A percentile compares a stretch with the other conserved stretches of the same genome.
phyloP scores from a whole-genome alignment of 2,797 vertebrate genomes.

The Sebastes vulpes region DNA sequence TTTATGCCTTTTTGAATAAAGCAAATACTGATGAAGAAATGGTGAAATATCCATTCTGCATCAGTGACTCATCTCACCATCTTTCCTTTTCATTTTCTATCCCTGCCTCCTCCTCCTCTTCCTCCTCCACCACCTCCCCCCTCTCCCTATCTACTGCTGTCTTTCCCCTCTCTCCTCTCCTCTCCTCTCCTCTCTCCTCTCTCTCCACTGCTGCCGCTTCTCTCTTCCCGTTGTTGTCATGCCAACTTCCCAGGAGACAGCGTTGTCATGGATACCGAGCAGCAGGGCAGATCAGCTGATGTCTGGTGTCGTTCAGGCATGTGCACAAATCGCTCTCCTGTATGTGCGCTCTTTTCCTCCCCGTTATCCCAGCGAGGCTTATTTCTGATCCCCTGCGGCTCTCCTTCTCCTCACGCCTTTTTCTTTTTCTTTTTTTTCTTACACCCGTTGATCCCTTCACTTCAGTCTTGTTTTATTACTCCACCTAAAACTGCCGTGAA shows the following conservation, averaged over 20 bases:
- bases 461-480: not conserved
- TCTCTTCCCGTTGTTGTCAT: conserved; percentile 80
- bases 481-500: not conserved
- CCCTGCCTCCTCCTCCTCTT: conserved; percentile 10
- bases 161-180: conserved; percentile 4
- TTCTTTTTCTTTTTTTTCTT: not conserved
- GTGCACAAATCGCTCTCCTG: conserved; percentile 70
- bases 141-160: conserved; percentile 34
- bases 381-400: conserved; percentile 26
- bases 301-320: conserved; percentile 86
- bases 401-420: not conserved
- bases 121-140: not conserved
- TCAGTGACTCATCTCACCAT: conserved; percentile 13
- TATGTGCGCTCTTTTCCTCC: conserved; percentile 44
- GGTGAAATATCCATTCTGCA: not conserved
- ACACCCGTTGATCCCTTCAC: not conserved
- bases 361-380: conserved; percentile 5
- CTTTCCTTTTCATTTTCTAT: conserved; percentile 16
- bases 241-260: conserved; percentile 89
- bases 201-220: conserved; percentile 29
- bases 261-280: conserved; percentile 92
- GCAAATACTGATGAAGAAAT: not conserved
- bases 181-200: not conserved
- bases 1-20: not conserved
- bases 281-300: conserved; percentile 90